A percentile compares a stretch with the other conserved stretches of the same genome.
phyloP scores from a whole-genome alignment of 1,140 invertebrate genomes.

The Nasonia vitripennis region DNA sequence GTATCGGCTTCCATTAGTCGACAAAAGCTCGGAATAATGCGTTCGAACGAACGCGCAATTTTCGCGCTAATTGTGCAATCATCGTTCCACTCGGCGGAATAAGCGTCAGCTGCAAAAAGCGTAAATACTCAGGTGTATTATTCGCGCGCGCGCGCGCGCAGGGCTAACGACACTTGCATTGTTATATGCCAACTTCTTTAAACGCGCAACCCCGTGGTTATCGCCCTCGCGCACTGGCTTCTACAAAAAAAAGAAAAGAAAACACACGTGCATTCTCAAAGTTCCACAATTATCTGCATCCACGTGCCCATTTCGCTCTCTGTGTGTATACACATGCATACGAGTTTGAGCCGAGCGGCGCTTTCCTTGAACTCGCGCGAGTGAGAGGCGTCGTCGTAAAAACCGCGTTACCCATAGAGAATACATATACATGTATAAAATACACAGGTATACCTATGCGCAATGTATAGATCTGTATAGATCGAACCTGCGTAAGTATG shows the following conservation, averaged over 20 bases:
- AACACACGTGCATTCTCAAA: background rate
- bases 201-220: background rate
- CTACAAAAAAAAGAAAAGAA: background rate
- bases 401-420: slow-evolving; percentile 9
- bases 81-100: background rate
- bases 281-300: background rate
- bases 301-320: background rate
- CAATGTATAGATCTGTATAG: background rate
- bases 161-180: background rate
- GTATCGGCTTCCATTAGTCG: background rate
- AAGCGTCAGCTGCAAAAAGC: background rate
- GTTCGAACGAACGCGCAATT: background rate
- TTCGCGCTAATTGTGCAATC: background rate
- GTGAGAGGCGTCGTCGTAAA: slow-evolving; percentile 46
- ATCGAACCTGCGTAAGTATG: background rate
- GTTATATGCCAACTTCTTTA: background rate
- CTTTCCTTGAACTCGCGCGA: slow-evolving; percentile 49
- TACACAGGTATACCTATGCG: background rate
- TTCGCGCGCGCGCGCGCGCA: no score
- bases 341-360: background rate
- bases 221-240: no score
- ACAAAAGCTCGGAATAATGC: background rate
- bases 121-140: background rate
- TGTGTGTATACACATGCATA: background rate
- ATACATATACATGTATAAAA: background rate